Percentiles rank a stretch among this genome's conserved stretches.
Conservation (phyloP, 53 echinoderm and acorn worm genomes). For the Arbacia lixula region DNA sequence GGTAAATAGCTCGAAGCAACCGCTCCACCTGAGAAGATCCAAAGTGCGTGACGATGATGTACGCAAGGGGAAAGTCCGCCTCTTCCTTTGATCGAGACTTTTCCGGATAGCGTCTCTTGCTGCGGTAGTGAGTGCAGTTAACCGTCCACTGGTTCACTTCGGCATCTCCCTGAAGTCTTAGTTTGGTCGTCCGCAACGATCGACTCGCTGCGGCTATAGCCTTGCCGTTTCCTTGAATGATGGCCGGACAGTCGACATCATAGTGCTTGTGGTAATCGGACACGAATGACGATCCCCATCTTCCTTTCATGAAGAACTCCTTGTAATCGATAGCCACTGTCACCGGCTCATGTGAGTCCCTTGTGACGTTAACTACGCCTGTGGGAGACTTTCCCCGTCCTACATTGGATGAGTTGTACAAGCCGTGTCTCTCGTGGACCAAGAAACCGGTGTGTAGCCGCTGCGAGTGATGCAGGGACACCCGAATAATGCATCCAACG, state of each 20-base stretch:
- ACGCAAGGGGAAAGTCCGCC: slow-evolving; percentile 70
- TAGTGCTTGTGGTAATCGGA: slow-evolving; percentile 4
- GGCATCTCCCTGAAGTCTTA: background rate
- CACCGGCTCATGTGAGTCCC: background rate
- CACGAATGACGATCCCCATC: slow-evolving; percentile 14
- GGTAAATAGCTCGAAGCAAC: slow-evolving; percentile 45
- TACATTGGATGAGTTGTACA: too few species aligned
- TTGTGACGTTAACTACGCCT: too few species aligned
- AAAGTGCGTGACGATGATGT: slow-evolving; percentile 62
- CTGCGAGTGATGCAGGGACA: too few species aligned
- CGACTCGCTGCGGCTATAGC: background rate
- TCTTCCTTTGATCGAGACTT: slow-evolving; percentile 61
- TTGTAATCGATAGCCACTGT: too few species aligned
- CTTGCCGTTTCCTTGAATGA: background rate
- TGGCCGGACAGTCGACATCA: slow-evolving; percentile 11
- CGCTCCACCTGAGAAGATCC: slow-evolving; percentile 52
- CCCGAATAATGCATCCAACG: too few species aligned
- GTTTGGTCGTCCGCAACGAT: background rate
- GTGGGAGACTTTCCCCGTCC: too few species aligned
- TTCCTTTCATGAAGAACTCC: slow-evolving; percentile 3
- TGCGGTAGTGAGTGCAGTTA: slow-evolving; percentile 57
- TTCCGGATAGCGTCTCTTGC: slow-evolving; percentile 47
- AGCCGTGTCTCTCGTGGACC: too few species aligned
- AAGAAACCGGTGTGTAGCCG: too few species aligned
- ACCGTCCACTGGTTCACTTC: slow-evolving; percentile 43